phyloP scores from a whole-genome alignment of 2,113 vertebrate genomes.

The Canis aureus region DNA sequence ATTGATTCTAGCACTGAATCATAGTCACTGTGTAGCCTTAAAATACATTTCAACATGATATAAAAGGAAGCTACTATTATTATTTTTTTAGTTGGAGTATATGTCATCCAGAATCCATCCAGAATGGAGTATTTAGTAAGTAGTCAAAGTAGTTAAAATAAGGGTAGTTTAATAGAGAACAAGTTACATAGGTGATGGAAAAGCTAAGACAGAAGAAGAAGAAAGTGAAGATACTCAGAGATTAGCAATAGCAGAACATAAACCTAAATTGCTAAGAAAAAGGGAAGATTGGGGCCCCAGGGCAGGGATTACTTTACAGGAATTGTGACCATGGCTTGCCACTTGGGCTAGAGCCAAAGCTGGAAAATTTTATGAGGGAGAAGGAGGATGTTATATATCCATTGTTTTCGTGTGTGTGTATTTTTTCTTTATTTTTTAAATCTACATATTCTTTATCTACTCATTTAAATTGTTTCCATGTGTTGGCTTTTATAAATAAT shows the following conservation, averaged over 20 bases:
- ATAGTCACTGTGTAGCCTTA: not conserved
- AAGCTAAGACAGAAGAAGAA: not conserved
- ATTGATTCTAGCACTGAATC: not conserved
- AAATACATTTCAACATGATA: not conserved
- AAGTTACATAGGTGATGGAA: not conserved
- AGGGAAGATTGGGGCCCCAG: not conserved
- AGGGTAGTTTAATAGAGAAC: not conserved
- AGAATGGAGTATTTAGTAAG: not conserved
- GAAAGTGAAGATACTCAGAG: not conserved
- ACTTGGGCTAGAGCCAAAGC: not conserved
- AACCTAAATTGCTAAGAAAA: not conserved
- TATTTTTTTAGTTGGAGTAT: not conserved
- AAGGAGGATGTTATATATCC: not conserved
- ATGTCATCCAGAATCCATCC: not conserved
- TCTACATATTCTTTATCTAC: not conserved
- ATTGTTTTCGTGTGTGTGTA: not conserved
- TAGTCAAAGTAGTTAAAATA: not conserved
- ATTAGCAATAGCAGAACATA: not conserved
- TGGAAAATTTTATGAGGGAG: not conserved
- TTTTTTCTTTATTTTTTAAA: not conserved
- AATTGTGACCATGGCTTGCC: not conserved
- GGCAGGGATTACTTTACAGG: accelerated
- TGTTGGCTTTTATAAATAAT: not conserved
- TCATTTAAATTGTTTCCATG: not conserved
- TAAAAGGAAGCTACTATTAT: not conserved